Conservation (phyloP, 2,113 vertebrate genomes). For the Ceratotherium simum region DNA sequence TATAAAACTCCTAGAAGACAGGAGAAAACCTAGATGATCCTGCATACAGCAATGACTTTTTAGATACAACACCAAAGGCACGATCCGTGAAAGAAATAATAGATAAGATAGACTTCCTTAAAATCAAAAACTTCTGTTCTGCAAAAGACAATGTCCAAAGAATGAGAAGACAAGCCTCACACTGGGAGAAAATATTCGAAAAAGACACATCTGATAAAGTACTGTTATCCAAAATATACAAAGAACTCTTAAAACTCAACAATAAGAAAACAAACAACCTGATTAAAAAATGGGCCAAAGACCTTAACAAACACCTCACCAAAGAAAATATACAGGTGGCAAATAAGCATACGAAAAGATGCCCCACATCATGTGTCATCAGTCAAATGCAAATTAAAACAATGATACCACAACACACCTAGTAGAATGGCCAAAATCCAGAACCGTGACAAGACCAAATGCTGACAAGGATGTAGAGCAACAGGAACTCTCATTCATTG, state of each 20-base stretch:
- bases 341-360: conserved; percentile 9
- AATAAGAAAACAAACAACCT: not conserved
- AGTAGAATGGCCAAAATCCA: not conserved
- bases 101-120: not conserved
- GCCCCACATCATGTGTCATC: not conserved
- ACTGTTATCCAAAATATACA: not conserved
- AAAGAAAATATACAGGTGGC: not conserved
- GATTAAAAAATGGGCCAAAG: not conserved
- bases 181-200: not conserved
- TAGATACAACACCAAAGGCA: not conserved
- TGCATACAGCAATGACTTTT: not conserved
- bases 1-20: not conserved
- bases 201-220: not conserved
- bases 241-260: not conserved
- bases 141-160: not conserved
- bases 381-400: conserved; percentile 13
- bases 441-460: not conserved
- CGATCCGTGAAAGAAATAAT: not conserved
- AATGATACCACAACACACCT: not conserved
- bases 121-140: conserved; percentile 27
- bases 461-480: not conserved
- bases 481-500: not conserved
- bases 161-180: conserved; percentile 24
- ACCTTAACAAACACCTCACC: not conserved
- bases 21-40: not conserved